Percentiles rank a stretch among this genome's conserved stretches.
These are phyloP conservation scores for Ellobius talpinus DNA, from an alignment of 2,113 vertebrate genomes.

Conservation along the genomic window DNA sequence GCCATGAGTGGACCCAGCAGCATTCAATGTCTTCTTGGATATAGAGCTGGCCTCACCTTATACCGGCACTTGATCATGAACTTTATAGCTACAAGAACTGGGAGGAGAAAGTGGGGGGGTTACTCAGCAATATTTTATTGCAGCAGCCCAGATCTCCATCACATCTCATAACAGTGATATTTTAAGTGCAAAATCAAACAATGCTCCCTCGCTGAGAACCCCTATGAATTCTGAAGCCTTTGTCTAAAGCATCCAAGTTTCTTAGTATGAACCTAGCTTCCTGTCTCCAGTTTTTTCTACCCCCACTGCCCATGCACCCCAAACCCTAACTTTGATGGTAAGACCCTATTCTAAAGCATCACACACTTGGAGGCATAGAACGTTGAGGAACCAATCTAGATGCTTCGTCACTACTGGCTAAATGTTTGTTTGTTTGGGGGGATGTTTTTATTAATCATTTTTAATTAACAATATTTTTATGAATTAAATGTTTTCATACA, in stretches of 20 bases:
- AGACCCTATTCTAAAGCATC: neutral
- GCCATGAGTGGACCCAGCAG: neutral
- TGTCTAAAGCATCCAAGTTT: no score
- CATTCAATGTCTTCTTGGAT: neutral
- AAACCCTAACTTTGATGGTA: neutral
- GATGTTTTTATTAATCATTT: neutral
- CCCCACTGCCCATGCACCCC: neutral
- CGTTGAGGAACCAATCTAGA: neutral
- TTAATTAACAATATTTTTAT: neutral
- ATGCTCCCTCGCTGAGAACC: neutral
- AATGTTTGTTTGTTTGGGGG: neutral
- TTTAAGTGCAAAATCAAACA: neutral
- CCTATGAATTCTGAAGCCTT: neutral
- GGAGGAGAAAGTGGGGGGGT: neutral
- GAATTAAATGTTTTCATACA: neutral
- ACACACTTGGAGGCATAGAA: neutral
- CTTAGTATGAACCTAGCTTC: neutral
- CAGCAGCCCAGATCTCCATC: neutral
- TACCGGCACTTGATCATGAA: neutral
- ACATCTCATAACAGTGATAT: neutral
- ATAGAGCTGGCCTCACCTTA: neutral
- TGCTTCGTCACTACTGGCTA: no score
- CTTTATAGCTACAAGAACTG: neutral
- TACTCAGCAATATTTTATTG: neutral
- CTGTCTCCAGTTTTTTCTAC: neutral